phyloP scores from a whole-genome alignment of 2,113 vertebrate species.

The Dasypus novemcinctus region DNA sequence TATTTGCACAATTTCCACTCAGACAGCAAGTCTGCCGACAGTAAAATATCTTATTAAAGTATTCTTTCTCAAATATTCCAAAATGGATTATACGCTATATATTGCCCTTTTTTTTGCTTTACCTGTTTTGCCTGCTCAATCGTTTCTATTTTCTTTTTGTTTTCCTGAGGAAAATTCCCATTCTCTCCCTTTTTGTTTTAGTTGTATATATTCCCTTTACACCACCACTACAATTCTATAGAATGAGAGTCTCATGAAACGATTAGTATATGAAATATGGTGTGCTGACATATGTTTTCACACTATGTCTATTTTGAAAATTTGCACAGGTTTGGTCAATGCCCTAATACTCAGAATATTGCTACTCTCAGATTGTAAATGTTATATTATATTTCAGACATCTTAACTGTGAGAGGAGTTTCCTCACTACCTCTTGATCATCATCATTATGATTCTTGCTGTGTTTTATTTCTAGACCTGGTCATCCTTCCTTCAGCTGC shows the following conservation, averaged over 20 bases:
- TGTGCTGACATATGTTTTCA: neutral
- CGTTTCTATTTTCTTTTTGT: neutral
- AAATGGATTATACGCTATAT: neutral
- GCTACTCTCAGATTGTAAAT: slow-evolving; percentile 42
- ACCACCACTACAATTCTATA: neutral
- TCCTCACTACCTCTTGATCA: slow-evolving; percentile 47
- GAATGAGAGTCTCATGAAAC: neutral
- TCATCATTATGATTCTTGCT: neutral
- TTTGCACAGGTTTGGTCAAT: neutral
- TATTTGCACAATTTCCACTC: neutral
- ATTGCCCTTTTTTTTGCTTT: slow-evolving; percentile 10
- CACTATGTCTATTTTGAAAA: neutral
- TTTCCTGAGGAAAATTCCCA: neutral
- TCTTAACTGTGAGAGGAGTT: slow-evolving; percentile 32
- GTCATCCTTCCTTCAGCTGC: neutral
- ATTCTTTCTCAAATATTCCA: slow-evolving; percentile 9
- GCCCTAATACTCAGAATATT: slow-evolving; percentile 6
- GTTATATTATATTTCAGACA: neutral
- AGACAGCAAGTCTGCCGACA: neutral
- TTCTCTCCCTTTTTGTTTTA: neutral
- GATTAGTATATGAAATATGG: neutral
- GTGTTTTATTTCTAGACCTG: neutral
- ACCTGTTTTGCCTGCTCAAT: neutral
- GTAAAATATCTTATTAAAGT: slow-evolving; percentile 4
- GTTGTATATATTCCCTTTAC: neutral